Base-by-base conservation (phyloP, 2,797 vertebrate genomes). In the Staurois parvus region DNA sequence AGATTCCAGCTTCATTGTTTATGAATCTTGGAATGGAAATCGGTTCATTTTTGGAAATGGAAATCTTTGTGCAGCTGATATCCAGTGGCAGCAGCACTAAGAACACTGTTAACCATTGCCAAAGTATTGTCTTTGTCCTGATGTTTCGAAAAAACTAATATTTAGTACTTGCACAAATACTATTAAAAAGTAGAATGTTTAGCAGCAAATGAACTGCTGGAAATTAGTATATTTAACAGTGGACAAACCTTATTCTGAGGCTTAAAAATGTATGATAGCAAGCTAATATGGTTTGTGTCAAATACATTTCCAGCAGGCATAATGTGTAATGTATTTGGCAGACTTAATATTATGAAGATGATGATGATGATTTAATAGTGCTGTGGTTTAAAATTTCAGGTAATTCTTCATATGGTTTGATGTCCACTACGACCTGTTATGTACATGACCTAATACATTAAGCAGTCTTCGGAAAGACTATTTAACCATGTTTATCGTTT, bases 1-100 rank as follows among this genome's bases (percentile, higher is more conserved):
- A 66, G 32, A 78, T 78, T 78, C 30, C 76, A 78, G 29, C 40
- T 24, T 30, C 32, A 64, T 66, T 78, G 79, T 81, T 81, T 81
- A 72, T 59, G 52, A 52, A 59, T 81, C 40, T 81, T 81, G 79
- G 79, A 81, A n/a, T 8, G 29, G 32, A 72, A n/a, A 30, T 45
- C 21, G 12, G 52, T 56, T 81, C 69, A 9, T 79, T 68, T 81
- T 42, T 81, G 79, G 69, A 81, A 72, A 19, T 59, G 21, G 52
- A 24, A 59, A 59, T n/a, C 45, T 21, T 24, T 59, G 69, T 72
- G 67, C 67, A 80, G 66, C 52, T 21, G 29, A 68, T 32, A 48
- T 70, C 56, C 78, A 70, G 66, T 80, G 78, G 64, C 66, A 81
- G 48, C 30, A 81, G 69, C 32, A 40, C 48, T 8, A 40, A 62